Conservation (phyloP, 2,113 vertebrate genomes). For the Nyctibius bracteatus region DNA sequence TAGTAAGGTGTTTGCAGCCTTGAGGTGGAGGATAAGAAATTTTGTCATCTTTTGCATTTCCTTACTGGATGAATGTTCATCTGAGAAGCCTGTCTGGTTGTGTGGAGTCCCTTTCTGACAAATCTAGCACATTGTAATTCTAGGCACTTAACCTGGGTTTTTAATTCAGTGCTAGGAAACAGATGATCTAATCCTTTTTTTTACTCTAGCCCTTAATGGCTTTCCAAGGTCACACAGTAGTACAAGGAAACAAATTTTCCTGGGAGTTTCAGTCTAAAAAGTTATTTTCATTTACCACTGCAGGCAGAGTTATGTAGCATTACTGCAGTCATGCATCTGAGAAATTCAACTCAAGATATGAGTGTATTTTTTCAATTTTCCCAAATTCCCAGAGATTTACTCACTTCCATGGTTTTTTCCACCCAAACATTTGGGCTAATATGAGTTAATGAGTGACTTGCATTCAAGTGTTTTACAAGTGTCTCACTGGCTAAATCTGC, state of each 20-base stretch:
- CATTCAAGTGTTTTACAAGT: not conserved
- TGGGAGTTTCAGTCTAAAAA: not conserved
- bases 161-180: not conserved
- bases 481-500: not conserved
- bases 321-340: not conserved
- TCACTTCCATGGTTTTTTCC: not conserved
- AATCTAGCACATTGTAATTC: not conserved
- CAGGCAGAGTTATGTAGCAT: not conserved
- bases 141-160: not conserved
- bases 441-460: not conserved
- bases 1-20: accelerated
- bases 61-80: not conserved
- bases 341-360: not conserved
- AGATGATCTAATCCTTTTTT: not conserved
- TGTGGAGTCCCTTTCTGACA: not conserved
- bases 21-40: not conserved
- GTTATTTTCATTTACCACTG: not conserved
- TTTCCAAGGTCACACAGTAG: not conserved
- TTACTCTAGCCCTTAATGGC: not conserved
- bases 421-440: not conserved
- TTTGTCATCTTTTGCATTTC: not conserved
- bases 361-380: not conserved
- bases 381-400: not conserved
- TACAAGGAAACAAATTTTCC: not conserved
- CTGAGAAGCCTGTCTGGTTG: not conserved